These are phyloP conservation scores for Microchrysa polita DNA, from an alignment of 2,888 invertebrate genomes.

Conservation along the genomic window DNA sequence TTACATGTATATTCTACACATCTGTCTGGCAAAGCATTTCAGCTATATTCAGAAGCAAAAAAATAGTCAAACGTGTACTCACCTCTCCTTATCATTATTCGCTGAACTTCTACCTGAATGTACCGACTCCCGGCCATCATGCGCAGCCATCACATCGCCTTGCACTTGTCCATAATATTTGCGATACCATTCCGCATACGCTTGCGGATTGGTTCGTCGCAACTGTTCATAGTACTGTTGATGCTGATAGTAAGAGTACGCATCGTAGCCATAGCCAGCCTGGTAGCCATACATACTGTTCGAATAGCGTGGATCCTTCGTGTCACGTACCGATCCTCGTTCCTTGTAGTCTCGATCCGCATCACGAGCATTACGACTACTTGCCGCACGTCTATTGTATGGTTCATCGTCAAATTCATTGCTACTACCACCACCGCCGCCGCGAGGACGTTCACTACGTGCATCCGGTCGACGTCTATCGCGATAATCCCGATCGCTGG, in stretches of 20 bases:
- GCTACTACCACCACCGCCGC: constrained; percentile 46
- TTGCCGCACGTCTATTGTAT: constrained; percentile 56
- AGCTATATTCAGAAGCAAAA: no score
- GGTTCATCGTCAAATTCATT: constrained; percentile 50
- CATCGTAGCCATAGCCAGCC: constrained; percentile 65
- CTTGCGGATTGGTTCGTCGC: constrained; percentile 79
- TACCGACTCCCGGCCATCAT: constrained; percentile 78
- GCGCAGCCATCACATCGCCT: constrained; percentile 55
- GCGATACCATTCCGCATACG: constrained; percentile 81
- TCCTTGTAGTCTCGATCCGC: constrained; percentile 58
- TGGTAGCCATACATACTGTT: constrained; percentile 55
- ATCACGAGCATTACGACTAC: constrained; percentile 58
- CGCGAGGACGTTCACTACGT: constrained; percentile 57
- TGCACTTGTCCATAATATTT: constrained; percentile 69
- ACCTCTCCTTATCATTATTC: constrained; percentile 73
- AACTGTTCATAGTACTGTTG: constrained; percentile 80
- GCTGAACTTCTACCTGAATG: constrained; percentile 87
- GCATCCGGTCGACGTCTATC: constrained; percentile 50
- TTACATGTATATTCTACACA: no score
- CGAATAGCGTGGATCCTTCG: constrained; percentile 55
- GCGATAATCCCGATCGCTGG: constrained; percentile 45
- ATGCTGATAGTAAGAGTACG: constrained; percentile 69
- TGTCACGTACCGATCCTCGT: constrained; percentile 43
- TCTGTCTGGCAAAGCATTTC: no score
- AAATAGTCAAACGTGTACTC: constrained; percentile 56